Evolutionary conservation across 1,140 invertebrate species (phyloP), one percentile per base, ranked within the genome.

Genomic region (Megalopta genalis): DNA sequence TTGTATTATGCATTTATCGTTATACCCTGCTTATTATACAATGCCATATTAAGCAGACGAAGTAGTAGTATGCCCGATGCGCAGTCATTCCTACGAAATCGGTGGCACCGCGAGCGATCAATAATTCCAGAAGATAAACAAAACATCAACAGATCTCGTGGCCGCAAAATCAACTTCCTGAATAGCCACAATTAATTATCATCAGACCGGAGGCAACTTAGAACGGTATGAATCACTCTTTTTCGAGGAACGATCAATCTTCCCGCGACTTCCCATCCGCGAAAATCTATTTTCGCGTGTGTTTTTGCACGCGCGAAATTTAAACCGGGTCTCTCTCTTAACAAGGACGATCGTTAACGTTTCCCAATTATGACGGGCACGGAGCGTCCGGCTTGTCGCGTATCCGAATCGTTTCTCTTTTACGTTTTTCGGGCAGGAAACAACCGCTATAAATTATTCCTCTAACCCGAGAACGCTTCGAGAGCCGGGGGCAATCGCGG

Each of bases 401-500:
- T 18, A 63, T 46, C 8, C 27, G 57, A 37, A 25, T 2, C 21
- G 37, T 18, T 12, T 63, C 10, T n/a, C 7, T 4, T 16, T 21
- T 2, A 8, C 16, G 1, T 21, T 52, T 21, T 21, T 18, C 49
- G 4, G 18, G 16, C 5, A 14, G 21, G 42, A 46, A 46, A 46
- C 7, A 25, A 16, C 3, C 52, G 32, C 46, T 21, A 73, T 57
- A 39, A 70, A 71, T 73, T 79, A 64, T 25, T 27, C 39, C 37
- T 10, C 46, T 42, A 57, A 0, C 32, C 57, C 49, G 72, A n/a
- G n/a, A n/a, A n/a, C 46, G 49, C 25, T n/a, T 42, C n/a, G n/a
- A n/a, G 27, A 52, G 32, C 23, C n/a, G 57, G 62, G 59, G 49
- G 62, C 54, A 66, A 79, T 79, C 62, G 76, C 69, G 42, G 5